Conservation (phyloP, 2,797 vertebrate species). For the Tapera naevia region DNA sequence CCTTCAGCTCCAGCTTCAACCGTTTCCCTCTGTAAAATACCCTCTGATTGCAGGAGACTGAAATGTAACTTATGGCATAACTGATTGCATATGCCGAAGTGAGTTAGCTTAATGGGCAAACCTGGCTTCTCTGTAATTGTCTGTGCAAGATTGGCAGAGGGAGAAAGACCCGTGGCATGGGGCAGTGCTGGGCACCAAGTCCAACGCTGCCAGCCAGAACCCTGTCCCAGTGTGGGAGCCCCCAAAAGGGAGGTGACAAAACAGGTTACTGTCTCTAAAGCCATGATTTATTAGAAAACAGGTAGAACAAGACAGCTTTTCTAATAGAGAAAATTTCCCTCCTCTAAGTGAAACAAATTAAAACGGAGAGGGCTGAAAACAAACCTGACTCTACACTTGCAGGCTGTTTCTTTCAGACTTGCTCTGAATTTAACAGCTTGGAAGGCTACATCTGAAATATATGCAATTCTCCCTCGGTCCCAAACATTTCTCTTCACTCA, state of each 20-base stretch:
- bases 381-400: neutral
- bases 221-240: no score
- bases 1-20: neutral
- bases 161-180: accelerated
- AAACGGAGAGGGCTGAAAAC: neutral
- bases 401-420: neutral
- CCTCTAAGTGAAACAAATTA: neutral
- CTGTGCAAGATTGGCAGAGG: neutral
- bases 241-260: neutral
- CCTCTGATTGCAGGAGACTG: neutral
- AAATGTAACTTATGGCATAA: neutral
- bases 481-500: neutral
- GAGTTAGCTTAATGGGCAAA: neutral
- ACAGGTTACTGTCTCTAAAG: accelerated
- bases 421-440: neutral
- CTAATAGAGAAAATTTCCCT: neutral
- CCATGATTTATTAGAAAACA: neutral
- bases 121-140: neutral
- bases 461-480: neutral
- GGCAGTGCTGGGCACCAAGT: neutral
- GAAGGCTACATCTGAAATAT: neutral
- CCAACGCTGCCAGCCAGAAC: neutral
- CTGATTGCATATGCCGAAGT: neutral
- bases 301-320: neutral
- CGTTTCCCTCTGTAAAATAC: neutral